A percentile compares a stretch with the other conserved stretches of the same genome.
These are phyloP conservation scores for Beroe ovata DNA, from an alignment of 37 sponge, comb jelly and placozoan species.

Conservation along the genomic window DNA sequence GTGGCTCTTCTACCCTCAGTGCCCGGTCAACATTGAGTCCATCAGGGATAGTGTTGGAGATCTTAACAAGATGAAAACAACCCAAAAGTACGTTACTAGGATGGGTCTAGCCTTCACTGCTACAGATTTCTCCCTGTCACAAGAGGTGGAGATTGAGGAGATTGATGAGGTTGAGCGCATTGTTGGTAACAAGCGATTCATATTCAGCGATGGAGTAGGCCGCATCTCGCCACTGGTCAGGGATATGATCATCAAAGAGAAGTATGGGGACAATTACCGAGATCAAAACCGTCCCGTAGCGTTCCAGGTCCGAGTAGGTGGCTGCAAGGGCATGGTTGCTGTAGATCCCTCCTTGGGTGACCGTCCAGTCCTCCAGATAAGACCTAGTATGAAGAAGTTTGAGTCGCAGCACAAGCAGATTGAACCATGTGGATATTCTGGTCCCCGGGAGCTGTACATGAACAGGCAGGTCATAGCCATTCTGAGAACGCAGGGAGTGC, in stretches of 20 bases:
- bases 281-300: conserved; percentile 21
- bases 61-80: conserved; percentile 35
- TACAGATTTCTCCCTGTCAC: conserved; percentile 43
- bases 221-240: conserved; percentile 67
- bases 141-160: conserved; percentile 21
- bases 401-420: conserved; percentile 29
- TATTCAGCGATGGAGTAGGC: conserved; percentile 68
- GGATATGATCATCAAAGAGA: conserved; percentile 30
- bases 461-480: conserved; percentile 68
- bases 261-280: not conserved
- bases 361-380: conserved; percentile 24
- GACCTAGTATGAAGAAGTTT: conserved; percentile 71
- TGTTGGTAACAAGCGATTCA: conserved; percentile 47
- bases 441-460: conserved; percentile 63
- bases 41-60: conserved; percentile 65
- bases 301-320: conserved; percentile 68
- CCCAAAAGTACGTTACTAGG: conserved; percentile 56
- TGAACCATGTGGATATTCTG: conserved; percentile 61
- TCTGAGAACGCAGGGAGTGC: conserved; percentile 64
- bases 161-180: conserved; percentile 2
- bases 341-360: conserved; percentile 25
- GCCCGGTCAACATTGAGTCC: conserved; percentile 43
- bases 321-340: conserved; percentile 71
- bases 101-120: conserved; percentile 65
- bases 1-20: conserved; percentile 66